Conservation (phyloP, 1,140 invertebrate genomes). For the Ceratosolen solmsi region DNA sequence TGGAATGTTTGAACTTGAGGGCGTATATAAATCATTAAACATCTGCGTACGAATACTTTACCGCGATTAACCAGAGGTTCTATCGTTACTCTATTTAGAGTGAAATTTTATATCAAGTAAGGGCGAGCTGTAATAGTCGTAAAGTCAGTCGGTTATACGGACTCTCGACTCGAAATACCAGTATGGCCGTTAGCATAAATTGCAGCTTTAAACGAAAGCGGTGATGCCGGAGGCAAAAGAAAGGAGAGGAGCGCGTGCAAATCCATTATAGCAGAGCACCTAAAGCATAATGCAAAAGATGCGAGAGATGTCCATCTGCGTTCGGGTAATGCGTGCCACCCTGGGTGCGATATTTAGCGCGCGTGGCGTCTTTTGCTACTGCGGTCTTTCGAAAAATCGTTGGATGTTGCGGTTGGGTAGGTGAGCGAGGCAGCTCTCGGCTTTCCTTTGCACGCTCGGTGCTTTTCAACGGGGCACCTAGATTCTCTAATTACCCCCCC, state of each 20-base stretch:
- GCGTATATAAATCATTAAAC: no score
- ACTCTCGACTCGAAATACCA: neutral
- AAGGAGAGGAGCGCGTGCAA: neutral
- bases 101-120: neutral
- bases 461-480: neutral
- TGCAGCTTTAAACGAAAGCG: neutral
- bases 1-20: no score
- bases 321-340: neutral
- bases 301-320: neutral
- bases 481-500: neutral
- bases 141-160: neutral
- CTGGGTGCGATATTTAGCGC: no score
- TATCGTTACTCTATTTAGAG: conserved; percentile 10
- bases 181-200: neutral
- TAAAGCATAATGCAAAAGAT: neutral
- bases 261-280: no score
- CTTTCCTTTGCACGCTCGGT: neutral
- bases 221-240: neutral
- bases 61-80: no score
- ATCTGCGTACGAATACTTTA: no score
- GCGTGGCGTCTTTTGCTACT: no score
- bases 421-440: no score
- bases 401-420: no score
- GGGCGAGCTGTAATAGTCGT: neutral
- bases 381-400: no score